Evolutionary conservation across 2,113 vertebrate genomes (phyloP).

Genomic region (Phylloscopus trochiloides): DNA sequence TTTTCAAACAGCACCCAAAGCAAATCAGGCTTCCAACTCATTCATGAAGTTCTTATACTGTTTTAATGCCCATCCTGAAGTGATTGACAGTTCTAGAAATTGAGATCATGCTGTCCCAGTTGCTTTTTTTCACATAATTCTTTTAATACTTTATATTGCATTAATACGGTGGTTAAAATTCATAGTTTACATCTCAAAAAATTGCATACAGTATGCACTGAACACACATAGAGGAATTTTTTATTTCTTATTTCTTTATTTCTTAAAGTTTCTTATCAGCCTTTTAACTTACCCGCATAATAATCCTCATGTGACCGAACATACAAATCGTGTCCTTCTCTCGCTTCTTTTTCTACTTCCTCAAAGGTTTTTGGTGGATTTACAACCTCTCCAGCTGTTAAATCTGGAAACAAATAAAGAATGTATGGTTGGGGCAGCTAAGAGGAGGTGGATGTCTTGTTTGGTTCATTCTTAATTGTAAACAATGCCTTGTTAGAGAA

Average conservation of each 20-base stretch:
- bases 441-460: rapidly evolving
- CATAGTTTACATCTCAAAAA: not conserved
- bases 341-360: constrained; percentile 76
- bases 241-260: no score
- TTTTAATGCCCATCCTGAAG: not conserved
- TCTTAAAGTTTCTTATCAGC: not conserved
- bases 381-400: constrained; percentile 68
- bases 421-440: not conserved
- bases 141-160: not conserved
- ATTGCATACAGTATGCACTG: not conserved
- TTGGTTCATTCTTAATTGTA: not conserved
- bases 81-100: not conserved
- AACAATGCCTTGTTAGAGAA: not conserved
- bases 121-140: not conserved
- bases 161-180: not conserved
- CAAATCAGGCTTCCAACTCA: not conserved
- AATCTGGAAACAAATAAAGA: constrained; percentile 50
- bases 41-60: not conserved
- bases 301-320: constrained; percentile 80
- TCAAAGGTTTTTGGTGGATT: constrained; percentile 80
- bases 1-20: not conserved
- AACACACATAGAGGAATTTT: not conserved
- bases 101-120: not conserved
- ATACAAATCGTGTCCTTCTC: constrained; percentile 75
- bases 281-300: constrained; percentile 62